phyloP scores from a whole-genome alignment of 2,113 vertebrate species.

The Recurvirostra avosetta region DNA sequence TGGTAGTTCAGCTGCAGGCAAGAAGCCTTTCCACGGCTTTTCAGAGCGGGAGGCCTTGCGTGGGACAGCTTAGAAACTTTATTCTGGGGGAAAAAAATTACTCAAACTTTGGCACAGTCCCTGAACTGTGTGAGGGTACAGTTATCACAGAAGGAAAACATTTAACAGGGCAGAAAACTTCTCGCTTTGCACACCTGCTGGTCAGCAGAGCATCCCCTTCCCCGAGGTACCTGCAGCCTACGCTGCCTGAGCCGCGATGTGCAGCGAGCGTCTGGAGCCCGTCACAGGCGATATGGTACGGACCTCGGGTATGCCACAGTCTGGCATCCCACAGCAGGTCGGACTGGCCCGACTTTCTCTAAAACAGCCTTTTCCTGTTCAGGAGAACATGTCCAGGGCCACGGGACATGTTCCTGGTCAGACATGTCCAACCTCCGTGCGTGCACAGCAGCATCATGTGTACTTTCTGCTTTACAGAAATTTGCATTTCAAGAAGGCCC shows the following conservation, averaged over 20 bases:
- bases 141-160: background rate
- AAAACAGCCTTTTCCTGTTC: background rate
- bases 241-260: background rate
- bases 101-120: background rate
- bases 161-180: background rate
- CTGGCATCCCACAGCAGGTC: fast-evolving
- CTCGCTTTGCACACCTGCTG: background rate
- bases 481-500: background rate
- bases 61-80: background rate
- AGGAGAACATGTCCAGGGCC: background rate
- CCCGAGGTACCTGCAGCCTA: background rate
- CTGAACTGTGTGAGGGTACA: fast-evolving
- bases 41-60: background rate
- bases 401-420: fast-evolving
- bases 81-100: fast-evolving
- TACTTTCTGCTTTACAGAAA: background rate
- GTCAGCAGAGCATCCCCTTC: no score
- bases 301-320: fast-evolving
- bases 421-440: fast-evolving
- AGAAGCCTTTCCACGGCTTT: background rate
- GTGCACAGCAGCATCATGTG: fast-evolving
- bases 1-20: background rate
- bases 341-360: fast-evolving
- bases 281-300: fast-evolving
- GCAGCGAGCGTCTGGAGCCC: background rate